A percentile compares a stretch with the other conserved stretches of the same genome.
Conservation (phyloP, 2,113 vertebrate species). For the Ophiodon elongatus region DNA sequence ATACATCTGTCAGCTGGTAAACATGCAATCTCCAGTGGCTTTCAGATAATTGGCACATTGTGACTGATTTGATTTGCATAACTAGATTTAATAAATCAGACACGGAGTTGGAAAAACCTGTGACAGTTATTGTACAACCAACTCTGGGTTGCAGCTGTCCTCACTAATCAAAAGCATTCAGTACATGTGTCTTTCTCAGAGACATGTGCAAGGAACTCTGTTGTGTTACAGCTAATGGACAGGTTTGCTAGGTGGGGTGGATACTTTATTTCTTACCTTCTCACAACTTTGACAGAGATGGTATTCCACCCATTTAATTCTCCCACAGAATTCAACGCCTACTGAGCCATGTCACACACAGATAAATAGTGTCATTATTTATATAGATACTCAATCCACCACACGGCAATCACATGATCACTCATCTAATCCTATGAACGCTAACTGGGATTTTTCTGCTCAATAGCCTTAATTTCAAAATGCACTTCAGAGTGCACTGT, state of each 20-base stretch:
- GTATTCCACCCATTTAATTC: not conserved
- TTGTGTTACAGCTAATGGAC: not conserved
- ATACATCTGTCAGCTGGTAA: conserved; percentile 62
- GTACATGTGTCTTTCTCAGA: not conserved
- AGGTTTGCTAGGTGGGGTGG: not conserved
- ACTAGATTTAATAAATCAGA: conserved; percentile 58
- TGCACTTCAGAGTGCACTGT: not conserved
- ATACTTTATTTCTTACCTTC: not conserved
- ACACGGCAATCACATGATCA: not conserved
- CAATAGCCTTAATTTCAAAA: not conserved
- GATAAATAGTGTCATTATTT: not conserved
- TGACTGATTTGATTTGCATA: conserved; percentile 58
- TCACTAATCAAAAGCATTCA: conserved; percentile 5
- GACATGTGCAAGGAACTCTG: not conserved
- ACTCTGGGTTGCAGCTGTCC: conserved; percentile 30
- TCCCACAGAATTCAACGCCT: not conserved
- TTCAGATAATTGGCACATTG: conserved; percentile 61
- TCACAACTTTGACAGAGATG: conserved; percentile 3
- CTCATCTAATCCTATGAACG: too few relatives aligned
- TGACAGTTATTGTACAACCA: conserved; percentile 34
- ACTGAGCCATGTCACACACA: not conserved
- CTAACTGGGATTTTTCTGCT: not conserved
- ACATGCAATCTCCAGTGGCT: conserved; percentile 48
- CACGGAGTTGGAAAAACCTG: conserved; percentile 43
- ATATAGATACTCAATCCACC: too few relatives aligned